These are phyloP conservation scores for Cardinalis cardinalis DNA, from an alignment of 2,113 vertebrate genomes.

Conservation along the genomic window DNA sequence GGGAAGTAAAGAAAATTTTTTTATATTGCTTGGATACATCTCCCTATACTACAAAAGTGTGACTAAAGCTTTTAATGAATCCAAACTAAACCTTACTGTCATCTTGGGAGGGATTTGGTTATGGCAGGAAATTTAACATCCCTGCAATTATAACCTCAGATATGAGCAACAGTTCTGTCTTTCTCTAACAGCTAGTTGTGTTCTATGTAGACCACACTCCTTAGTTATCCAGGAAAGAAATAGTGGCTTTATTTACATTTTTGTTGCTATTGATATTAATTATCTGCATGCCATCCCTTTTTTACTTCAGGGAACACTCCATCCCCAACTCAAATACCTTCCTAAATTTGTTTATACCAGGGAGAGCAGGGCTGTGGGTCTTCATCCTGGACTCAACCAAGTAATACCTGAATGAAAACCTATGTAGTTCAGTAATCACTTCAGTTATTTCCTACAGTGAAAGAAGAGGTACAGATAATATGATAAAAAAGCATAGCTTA, in stretches of 20 bases:
- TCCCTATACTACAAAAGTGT: not conserved
- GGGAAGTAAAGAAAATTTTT: not conserved
- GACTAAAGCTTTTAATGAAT: not conserved
- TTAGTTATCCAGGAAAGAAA: not conserved
- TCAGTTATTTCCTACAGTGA: not conserved
- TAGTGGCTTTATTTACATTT: not conserved
- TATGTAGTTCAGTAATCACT: not conserved
- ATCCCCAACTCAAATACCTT: not conserved
- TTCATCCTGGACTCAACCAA: not conserved
- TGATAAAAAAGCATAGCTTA: not conserved
- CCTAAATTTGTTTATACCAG: not conserved
- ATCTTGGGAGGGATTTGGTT: not conserved
- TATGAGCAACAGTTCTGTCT: not conserved
- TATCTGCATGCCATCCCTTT: not conserved
- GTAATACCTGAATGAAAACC: not conserved
- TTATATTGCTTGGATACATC: not conserved
- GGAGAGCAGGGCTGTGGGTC: not conserved
- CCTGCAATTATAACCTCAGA: not conserved
- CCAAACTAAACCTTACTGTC: not conserved
- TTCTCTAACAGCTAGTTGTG: accelerated
- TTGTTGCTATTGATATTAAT: not conserved
- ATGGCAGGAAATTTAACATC: not conserved
- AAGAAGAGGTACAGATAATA: not conserved
- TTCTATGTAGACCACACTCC: not conserved
- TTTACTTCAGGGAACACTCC: not conserved